Percentiles rank a stretch among this genome's conserved stretches.
Conservation (phyloP, 2,888 invertebrate genomes). For the Lepidocyrtoides sp. region DNA sequence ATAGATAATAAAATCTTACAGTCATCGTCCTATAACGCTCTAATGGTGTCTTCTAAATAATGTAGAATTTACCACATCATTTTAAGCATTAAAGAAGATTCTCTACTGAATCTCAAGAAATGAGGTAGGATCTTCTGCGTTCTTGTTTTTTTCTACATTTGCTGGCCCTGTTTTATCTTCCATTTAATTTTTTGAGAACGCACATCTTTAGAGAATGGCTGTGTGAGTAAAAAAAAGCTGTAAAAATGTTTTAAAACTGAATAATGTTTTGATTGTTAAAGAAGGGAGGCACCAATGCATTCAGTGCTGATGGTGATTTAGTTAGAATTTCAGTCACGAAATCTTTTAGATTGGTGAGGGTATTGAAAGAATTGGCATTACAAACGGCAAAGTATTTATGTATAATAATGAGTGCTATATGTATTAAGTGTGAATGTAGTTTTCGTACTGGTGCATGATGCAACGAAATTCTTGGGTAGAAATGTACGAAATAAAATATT, state of each 20-base stretch:
- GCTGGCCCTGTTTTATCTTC: background rate
- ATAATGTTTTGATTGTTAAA: background rate
- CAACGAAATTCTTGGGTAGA: background rate
- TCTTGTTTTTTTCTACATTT: background rate
- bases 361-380: conserved; percentile 9
- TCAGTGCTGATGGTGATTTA: conserved; percentile 1
- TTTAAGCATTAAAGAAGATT: background rate
- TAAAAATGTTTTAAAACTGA: conserved; percentile 9
- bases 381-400: background rate
- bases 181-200: background rate
- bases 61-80: background rate
- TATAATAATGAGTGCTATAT: background rate
- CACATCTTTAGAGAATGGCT: background rate
- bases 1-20: background rate
- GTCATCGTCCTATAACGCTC: background rate
- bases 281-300: background rate
- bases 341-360: background rate
- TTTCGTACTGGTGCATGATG: background rate
- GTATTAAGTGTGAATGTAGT: background rate
- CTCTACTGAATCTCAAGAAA: background rate
- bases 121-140: background rate
- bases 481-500: too few relatives aligned
- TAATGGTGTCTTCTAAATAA: background rate
- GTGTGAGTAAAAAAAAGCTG: background rate
- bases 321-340: conserved; percentile 60